These are phyloP conservation scores for Melanotaenia maccullochi DNA, from an alignment of 2,797 vertebrate species.

Conservation along the genomic window DNA sequence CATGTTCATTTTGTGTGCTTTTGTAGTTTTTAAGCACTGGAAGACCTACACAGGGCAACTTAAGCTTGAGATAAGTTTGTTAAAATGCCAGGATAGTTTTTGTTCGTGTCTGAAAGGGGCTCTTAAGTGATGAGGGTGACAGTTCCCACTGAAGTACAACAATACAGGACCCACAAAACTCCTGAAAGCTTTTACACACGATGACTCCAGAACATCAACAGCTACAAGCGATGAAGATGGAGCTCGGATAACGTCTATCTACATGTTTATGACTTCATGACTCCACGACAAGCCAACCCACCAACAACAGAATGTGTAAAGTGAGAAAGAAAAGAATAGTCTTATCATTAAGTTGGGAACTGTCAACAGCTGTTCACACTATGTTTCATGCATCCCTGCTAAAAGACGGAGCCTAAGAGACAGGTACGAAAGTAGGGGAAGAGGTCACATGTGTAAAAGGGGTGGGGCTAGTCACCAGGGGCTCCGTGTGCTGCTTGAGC, in stretches of 20 bases:
- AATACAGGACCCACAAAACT: conserved; percentile 52
- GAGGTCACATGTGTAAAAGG: conserved; percentile 85
- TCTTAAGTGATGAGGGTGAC: conserved; percentile 49
- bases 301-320: conserved; percentile 24
- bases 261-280: conserved; percentile 27
- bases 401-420: conserved; percentile 83
- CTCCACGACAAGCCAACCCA: conserved; percentile 53
- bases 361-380: conserved; percentile 70
- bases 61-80: neutral
- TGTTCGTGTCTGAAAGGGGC: conserved; percentile 55
- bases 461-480: conserved; percentile 97
- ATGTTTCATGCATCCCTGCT: conserved; percentile 91
- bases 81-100: neutral
- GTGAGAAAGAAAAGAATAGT: conserved; percentile 31
- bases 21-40: too few species aligned
- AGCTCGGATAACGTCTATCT: conserved; percentile 9
- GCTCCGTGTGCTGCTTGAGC: conserved; percentile 96
- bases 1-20: too few species aligned
- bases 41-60: neutral
- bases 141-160: conserved; percentile 62
- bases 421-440: conserved; percentile 78
- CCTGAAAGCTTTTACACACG: neutral
- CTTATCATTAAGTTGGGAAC: conserved; percentile 58
- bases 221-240: conserved; percentile 37
- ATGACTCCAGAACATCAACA: neutral